These are phyloP conservation scores for Brachyistius frenatus DNA, from an alignment of 2,113 vertebrate species.

Conservation along the genomic window DNA sequence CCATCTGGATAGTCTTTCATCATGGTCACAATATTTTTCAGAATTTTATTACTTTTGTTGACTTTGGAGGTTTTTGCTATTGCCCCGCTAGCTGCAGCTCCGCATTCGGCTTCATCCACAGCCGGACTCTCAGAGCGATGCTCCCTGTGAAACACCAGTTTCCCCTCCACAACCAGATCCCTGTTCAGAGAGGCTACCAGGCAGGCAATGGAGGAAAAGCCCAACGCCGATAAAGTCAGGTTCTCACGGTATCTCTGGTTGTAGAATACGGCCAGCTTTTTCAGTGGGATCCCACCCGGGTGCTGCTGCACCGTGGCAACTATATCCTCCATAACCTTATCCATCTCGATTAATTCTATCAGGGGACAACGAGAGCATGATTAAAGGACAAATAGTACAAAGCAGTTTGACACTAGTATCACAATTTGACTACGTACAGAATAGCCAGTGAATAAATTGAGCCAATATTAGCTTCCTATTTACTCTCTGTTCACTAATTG, in stretches of 20 bases:
- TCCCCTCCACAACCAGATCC: constrained; percentile 62
- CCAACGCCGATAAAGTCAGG: constrained; percentile 53
- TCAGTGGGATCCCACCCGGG: constrained; percentile 70
- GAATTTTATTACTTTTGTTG: background rate
- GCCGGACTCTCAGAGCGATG: background rate
- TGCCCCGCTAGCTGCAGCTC: background rate
- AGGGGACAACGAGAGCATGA: constrained; percentile 2
- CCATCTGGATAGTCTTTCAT: constrained; percentile 64
- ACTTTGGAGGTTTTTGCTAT: background rate
- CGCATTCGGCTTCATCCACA: background rate
- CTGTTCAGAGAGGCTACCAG: constrained; percentile 58
- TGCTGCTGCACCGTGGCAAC: constrained; percentile 69
- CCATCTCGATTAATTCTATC: constrained; percentile 55
- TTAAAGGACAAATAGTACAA: background rate
- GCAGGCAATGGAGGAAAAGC: constrained; percentile 53
- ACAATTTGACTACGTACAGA: too few species aligned
- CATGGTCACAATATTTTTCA: constrained; percentile 62
- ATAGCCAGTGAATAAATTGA: too few species aligned
- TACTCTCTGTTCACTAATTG: too few species aligned
- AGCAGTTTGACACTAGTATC: background rate
- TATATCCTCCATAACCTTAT: constrained; percentile 45
- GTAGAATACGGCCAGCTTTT: constrained; percentile 57
- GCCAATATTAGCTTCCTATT: too few species aligned
- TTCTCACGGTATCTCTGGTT: constrained; percentile 63
- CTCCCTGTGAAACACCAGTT: constrained; percentile 63